Percentiles rank a stretch among this genome's conserved stretches.
Evolutionary conservation across 2,113 vertebrate genomes (phyloP).

Genomic region (Thermophis baileyi): DNA sequence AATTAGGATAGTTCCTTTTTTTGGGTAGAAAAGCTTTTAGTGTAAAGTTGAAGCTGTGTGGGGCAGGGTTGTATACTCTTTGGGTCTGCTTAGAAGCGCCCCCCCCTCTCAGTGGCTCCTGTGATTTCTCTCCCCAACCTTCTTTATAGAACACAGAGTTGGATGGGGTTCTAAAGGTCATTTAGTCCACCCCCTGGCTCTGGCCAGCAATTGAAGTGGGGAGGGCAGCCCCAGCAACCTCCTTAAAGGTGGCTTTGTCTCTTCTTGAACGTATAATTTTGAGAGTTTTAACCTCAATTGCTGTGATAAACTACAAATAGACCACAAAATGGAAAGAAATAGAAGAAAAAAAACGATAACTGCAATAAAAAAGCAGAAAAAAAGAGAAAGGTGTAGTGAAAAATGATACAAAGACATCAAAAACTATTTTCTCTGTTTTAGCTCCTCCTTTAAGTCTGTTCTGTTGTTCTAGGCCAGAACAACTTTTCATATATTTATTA

Average conservation of each 20-base stretch:
- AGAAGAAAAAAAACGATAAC: background rate
- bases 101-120: background rate
- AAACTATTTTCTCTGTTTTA: background rate
- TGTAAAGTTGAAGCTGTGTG: background rate
- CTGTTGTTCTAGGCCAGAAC: background rate
- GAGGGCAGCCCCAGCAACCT: background rate
- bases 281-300: background rate
- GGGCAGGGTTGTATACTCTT: background rate
- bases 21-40: background rate
- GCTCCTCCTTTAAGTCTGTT: background rate
- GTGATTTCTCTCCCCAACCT: background rate
- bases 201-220: background rate
- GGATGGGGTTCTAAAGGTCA: background rate
- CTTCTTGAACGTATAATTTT: background rate
- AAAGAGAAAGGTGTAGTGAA: background rate
- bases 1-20: background rate
- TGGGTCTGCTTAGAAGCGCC: background rate
- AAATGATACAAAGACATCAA: background rate
- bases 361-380: background rate
- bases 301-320: background rate
- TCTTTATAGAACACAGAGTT: background rate
- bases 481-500: background rate
- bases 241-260: background rate
- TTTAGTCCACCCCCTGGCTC: background rate
- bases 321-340: background rate